These are phyloP conservation scores for Centropus bengalensis DNA, from an alignment of 2,113 vertebrate genomes.

Conservation along the genomic window DNA sequence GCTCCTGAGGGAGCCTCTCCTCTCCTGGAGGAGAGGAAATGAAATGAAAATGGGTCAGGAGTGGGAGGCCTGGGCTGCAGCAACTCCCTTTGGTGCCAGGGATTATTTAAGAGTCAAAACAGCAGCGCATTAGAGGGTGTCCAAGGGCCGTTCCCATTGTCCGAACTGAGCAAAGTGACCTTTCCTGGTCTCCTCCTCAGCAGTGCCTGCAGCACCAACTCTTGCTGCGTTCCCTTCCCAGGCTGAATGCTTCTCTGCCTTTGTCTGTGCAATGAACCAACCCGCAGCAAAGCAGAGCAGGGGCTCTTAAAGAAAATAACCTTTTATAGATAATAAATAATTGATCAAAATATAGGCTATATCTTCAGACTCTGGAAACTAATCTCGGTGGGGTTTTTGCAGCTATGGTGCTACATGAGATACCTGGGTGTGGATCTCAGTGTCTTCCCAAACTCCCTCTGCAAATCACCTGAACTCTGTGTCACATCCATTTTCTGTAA, in stretches of 20 bases:
- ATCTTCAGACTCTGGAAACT: background rate
- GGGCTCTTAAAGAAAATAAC: background rate
- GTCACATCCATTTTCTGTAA: background rate
- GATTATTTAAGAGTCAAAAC: slow-evolving; percentile 60
- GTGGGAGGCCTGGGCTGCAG: slow-evolving; percentile 37
- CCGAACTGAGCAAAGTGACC: slow-evolving; percentile 34
- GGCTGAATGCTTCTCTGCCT: background rate
- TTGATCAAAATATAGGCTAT: rapidly evolving
- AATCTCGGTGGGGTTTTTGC: rapidly evolving
- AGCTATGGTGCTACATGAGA: background rate
- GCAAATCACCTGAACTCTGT: background rate
- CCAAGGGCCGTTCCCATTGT: background rate
- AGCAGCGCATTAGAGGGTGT: slow-evolving; percentile 38
- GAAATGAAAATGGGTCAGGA: slow-evolving; percentile 57
- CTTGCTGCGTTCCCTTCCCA: rapidly evolving
- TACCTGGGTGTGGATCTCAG: background rate
- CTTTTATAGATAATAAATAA: background rate
- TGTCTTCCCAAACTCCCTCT: background rate
- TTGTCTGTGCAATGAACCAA: background rate
- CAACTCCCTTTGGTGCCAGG: slow-evolving; percentile 41
- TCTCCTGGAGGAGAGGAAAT: slow-evolving; percentile 20
- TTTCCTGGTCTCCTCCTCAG: background rate
- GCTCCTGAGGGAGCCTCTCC: background rate
- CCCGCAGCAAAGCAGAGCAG: background rate
- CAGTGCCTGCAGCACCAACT: background rate